These are phyloP conservation scores for Eupsilia transversa DNA, from an alignment of 2,888 invertebrate genomes.

Conservation along the genomic window DNA sequence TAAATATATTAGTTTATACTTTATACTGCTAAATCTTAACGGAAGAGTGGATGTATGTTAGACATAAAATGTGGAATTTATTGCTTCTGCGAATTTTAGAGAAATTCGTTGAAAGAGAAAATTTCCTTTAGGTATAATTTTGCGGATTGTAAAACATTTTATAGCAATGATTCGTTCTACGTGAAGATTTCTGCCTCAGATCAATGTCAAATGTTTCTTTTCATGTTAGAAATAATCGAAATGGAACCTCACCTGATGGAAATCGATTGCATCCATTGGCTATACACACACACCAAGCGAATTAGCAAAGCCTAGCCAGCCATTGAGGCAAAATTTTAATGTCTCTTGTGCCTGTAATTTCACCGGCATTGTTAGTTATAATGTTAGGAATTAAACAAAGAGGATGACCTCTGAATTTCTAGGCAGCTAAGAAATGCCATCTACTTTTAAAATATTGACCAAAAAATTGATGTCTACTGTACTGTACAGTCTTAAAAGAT, in stretches of 20 bases:
- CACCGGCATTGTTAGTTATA: neutral
- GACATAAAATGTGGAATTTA: conserved; percentile 32
- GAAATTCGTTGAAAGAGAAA: conserved; percentile 42
- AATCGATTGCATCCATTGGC: neutral
- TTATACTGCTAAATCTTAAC: conserved; percentile 24
- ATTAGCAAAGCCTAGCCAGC: neutral
- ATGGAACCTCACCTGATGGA: neutral
- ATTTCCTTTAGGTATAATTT: conserved; percentile 17
- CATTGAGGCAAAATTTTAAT: too few relatives aligned
- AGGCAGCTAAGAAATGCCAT: neutral
- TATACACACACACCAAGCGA: neutral
- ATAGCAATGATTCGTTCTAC: conserved; percentile 20
- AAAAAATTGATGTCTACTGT: neutral
- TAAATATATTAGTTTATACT: conserved; percentile 29
- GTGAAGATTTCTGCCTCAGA: neutral
- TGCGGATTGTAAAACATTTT: neutral
- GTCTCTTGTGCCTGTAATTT: neutral
- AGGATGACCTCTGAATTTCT: neutral
- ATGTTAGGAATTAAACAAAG: neutral
- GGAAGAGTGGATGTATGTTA: neutral
- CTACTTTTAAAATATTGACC: neutral
- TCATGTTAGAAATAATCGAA: neutral
- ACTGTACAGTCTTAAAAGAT: neutral
- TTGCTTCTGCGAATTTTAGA: conserved; percentile 38
- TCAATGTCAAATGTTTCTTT: neutral